These are phyloP conservation scores for Cephonodes hylas DNA, from an alignment of 2,888 invertebrate species.

Conservation along the genomic window DNA sequence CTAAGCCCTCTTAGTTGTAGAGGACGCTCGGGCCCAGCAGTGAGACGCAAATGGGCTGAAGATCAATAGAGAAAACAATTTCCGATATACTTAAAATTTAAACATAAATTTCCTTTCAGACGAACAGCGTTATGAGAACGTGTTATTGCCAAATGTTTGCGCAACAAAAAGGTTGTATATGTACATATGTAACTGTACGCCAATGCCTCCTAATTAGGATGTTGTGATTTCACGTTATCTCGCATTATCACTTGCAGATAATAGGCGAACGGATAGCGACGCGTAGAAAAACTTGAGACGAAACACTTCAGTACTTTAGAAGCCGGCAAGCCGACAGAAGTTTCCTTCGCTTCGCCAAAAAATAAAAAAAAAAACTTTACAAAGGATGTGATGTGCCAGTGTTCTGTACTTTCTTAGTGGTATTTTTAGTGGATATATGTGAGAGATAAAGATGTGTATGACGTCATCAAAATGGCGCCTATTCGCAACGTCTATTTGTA, in stretches of 20 bases:
- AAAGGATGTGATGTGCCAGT: not conserved
- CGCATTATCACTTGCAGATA: conserved; percentile 56
- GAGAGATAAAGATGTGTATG: not conserved
- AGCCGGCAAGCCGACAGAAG: not conserved
- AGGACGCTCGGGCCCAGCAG: no score
- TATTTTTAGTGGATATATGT: not conserved
- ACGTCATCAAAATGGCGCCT: conserved; percentile 6
- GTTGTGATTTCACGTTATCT: conserved; percentile 44
- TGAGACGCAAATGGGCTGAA: no score
- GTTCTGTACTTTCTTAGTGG: not conserved
- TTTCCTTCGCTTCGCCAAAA: not conserved
- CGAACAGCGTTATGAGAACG: no score
- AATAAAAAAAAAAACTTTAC: not conserved
- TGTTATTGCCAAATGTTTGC: not conserved
- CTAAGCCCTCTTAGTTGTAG: no score
- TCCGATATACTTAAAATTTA: no score
- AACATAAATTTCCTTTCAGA: no score
- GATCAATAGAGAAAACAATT: no score
- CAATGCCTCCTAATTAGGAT: conserved; percentile 29
- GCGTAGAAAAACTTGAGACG: conserved; percentile 33
- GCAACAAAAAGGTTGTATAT: not conserved
- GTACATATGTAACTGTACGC: not conserved
- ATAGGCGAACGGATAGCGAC: conserved; percentile 36
- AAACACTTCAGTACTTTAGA: conserved; percentile 27
- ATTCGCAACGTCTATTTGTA: conserved; percentile 1